Evolutionary conservation across 2,888 invertebrate genomes (phyloP).

Genomic region (Melanophora roralis): DNA sequence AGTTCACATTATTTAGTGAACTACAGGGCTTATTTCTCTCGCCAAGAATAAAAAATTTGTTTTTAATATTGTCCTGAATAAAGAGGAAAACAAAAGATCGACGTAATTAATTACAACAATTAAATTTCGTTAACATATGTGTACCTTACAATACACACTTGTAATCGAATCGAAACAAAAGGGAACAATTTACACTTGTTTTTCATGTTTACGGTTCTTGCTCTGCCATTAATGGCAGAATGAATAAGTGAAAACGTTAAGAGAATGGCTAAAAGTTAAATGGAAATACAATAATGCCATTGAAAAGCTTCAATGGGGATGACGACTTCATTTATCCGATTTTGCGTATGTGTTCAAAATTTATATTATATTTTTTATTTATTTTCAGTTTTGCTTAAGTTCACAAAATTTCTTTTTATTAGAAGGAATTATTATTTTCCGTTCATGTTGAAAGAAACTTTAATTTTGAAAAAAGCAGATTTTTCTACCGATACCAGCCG

Average conservation of each 20-base stretch:
- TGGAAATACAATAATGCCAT: not conserved
- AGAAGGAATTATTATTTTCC: too few species aligned
- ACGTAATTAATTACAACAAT: slow-evolving; percentile 49
- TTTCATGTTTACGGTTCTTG: not conserved
- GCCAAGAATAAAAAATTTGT: too few species aligned
- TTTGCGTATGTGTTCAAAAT: too few species aligned
- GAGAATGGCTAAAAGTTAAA: not conserved
- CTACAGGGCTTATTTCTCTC: too few species aligned
- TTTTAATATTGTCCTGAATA: not conserved
- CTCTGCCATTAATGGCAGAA: not conserved
- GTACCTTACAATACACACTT: slow-evolving; percentile 28
- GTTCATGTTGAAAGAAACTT: too few species aligned
- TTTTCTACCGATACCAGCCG: too few species aligned
- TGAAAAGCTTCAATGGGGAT: not conserved
- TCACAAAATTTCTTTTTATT: too few species aligned
- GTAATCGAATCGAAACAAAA: slow-evolving; percentile 42
- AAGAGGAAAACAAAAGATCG: not conserved
- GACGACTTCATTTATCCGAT: not conserved
- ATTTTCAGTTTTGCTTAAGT: too few species aligned
- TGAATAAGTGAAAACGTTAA: not conserved
- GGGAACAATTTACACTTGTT: slow-evolving; percentile 12
- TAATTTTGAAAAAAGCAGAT: too few species aligned
- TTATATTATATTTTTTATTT: too few species aligned
- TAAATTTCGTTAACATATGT: slow-evolving; percentile 52
- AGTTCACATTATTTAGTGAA: too few species aligned